Evolutionary conservation across 2,113 vertebrate species (phyloP), one percentile per base, ranked within the genome.

Genomic region (Prunella himalayana): DNA sequence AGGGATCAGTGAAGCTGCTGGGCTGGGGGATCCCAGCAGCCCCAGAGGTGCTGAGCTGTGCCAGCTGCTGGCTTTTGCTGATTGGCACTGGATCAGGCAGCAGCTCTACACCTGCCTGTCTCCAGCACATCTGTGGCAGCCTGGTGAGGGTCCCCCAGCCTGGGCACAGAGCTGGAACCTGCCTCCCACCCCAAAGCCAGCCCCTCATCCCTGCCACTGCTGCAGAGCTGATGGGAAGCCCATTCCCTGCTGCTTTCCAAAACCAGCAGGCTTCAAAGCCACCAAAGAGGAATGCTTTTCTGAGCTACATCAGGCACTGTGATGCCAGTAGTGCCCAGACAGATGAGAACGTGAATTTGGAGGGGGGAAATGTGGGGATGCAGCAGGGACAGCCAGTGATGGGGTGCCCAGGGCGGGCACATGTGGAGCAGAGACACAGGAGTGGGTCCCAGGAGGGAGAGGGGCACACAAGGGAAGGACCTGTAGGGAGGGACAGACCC

Each of bases 1-100:
- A 6, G 0, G 8, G 39, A 0, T 2, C 7, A 5, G 42, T 11
- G 82, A 16, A 44, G 45, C 50, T 49, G 63, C 59, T 0, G 0
- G 37, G 68, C 1, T 1, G 54, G 30, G 65, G 8, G 18, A 68
- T 31, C 39, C 83, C 76, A 51, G 61, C 11, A 19, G 44, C 49
- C 64, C 0, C 0, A 21, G 51, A 44, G 33, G 33, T 44, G 79
- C 79, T 60, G 75, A 65, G 60, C 41, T 51, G 37, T 20, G 45
- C 50, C 2, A 3, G 71, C 50, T 56, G 13, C 18, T 37, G 82
- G 20, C 3, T 86, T 63, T 45, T 33, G 77, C 13, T 3, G 1
- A 4, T 75, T 35, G 70, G 31, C 66, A 66, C 24, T 0, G 0
- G n/a, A 60, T 60, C 22, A 68, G 68, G 57, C 39, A 72, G 63